phyloP scores from a whole-genome alignment of 2,113 vertebrate genomes.

The Ranitomeya variabilis region DNA sequence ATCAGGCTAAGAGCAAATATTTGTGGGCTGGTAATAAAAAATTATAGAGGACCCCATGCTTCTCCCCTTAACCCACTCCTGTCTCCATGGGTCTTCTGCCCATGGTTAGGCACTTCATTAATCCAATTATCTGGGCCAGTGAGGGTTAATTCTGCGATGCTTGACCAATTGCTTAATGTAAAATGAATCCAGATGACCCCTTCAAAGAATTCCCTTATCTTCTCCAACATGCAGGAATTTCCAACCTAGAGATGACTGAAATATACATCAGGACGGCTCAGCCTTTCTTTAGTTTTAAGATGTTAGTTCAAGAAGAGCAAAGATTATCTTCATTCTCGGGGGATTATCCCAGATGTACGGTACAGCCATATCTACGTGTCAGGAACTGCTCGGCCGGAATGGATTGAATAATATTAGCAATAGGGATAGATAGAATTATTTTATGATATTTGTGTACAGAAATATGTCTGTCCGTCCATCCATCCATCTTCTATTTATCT shows the following conservation, averaged over 20 bases:
- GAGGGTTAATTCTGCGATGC: slow-evolving; percentile 36
- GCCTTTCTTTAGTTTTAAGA: not conserved
- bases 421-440: too few relatives aligned
- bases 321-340: not conserved
- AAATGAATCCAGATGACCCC: slow-evolving; percentile 72
- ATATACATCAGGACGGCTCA: slow-evolving; percentile 21
- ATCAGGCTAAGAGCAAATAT: not conserved
- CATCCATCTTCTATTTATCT: not conserved
- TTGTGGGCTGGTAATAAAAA: slow-evolving; percentile 34
- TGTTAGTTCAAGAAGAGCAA: slow-evolving; percentile 2
- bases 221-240: slow-evolving; percentile 62
- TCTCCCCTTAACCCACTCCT: slow-evolving; percentile 24
- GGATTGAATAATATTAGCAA: not conserved
- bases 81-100: too few relatives aligned
- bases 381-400: not conserved
- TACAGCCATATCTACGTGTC: not conserved
- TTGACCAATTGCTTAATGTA: slow-evolving; percentile 60
- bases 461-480: not conserved
- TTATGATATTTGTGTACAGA: too few relatives aligned
- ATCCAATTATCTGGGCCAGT: not conserved
- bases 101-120: not conserved
- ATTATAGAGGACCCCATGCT: not conserved
- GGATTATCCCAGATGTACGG: not conserved
- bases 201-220: slow-evolving; percentile 70
- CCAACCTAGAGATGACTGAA: slow-evolving; percentile 30